Percentiles rank a stretch among this genome's conserved stretches.
phyloP scores from a whole-genome alignment of 2,888 invertebrate genomes.

The Belgica antarctica region DNA sequence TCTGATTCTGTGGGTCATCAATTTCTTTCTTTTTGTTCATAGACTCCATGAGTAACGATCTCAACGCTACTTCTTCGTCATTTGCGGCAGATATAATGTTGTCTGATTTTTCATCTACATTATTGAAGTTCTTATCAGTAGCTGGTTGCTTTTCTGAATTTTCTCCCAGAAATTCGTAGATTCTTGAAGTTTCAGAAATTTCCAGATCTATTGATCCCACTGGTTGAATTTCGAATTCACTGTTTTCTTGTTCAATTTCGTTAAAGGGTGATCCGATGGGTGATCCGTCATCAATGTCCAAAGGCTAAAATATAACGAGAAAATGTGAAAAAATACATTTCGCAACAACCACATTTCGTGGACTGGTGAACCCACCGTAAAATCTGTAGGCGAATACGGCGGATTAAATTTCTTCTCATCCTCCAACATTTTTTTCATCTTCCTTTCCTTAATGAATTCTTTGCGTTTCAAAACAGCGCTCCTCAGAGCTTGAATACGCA shows the following conservation, averaged over 20 bases:
- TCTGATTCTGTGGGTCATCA: too few species aligned
- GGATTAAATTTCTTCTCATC: too few species aligned
- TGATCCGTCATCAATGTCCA: neutral
- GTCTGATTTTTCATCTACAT: neutral
- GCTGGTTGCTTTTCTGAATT: neutral
- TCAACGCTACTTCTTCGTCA: slow-evolving; percentile 45
- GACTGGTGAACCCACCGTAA: too few species aligned
- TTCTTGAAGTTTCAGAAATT: slow-evolving; percentile 17
- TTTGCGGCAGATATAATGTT: too few species aligned
- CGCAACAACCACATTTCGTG: too few species aligned
- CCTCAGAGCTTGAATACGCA: slow-evolving; percentile 16
- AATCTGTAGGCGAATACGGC: slow-evolving; percentile 34
- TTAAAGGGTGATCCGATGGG: slow-evolving; percentile 15
- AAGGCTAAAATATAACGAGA: too few species aligned
- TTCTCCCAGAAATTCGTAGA: neutral
- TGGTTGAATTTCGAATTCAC: slow-evolving; percentile 5
- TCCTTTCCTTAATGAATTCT: neutral
- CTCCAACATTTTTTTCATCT: slow-evolving; percentile 11
- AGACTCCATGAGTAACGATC: slow-evolving; percentile 49
- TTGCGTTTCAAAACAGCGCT: neutral
- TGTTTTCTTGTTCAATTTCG: neutral
- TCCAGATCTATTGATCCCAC: slow-evolving; percentile 35
- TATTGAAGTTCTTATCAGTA: too few species aligned
- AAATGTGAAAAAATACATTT: too few species aligned
- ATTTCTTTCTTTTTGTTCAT: slow-evolving; percentile 47